Conservation (phyloP, 2,113 vertebrate genomes). For the Spermophilus dauricus region DNA sequence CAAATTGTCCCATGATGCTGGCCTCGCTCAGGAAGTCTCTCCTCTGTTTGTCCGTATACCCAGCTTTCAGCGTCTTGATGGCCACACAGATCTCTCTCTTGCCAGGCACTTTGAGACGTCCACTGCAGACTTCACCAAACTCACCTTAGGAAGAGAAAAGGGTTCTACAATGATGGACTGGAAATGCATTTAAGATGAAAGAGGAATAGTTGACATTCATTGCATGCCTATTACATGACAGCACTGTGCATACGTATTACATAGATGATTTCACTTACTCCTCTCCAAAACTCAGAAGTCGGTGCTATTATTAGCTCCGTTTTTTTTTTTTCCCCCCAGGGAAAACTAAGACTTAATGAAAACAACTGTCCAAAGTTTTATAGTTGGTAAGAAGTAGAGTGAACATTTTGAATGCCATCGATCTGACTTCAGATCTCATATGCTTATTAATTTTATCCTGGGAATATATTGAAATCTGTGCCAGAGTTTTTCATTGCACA, state of each 20-base stretch:
- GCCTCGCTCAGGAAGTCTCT: conserved; percentile 98
- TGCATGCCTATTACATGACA: background rate
- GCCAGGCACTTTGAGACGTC: conserved; percentile 97
- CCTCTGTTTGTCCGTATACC: conserved; percentile 98
- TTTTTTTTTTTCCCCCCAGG: background rate
- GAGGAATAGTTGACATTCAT: background rate
- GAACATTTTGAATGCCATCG: background rate
- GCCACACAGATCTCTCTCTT: conserved; percentile 99
- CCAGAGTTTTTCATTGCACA: background rate
- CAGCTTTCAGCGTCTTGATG: conserved; percentile 98
- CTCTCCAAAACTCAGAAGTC: too few relatives aligned
- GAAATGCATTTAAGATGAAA: background rate
- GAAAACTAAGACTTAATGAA: background rate
- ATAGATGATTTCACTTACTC: background rate
- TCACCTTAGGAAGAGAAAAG: conserved; percentile 90
- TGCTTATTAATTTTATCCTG: background rate
- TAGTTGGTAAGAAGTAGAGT: background rate
- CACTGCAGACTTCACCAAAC: conserved; percentile 98
- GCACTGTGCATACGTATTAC: background rate
- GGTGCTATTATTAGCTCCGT: background rate
- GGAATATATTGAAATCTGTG: background rate
- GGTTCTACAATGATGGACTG: background rate
- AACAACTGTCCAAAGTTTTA: background rate
- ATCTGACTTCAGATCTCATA: background rate
- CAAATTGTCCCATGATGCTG: conserved; percentile 99